These are phyloP conservation scores for Ochropleura plecta DNA, from an alignment of 2,888 invertebrate species.

Conservation along the genomic window DNA sequence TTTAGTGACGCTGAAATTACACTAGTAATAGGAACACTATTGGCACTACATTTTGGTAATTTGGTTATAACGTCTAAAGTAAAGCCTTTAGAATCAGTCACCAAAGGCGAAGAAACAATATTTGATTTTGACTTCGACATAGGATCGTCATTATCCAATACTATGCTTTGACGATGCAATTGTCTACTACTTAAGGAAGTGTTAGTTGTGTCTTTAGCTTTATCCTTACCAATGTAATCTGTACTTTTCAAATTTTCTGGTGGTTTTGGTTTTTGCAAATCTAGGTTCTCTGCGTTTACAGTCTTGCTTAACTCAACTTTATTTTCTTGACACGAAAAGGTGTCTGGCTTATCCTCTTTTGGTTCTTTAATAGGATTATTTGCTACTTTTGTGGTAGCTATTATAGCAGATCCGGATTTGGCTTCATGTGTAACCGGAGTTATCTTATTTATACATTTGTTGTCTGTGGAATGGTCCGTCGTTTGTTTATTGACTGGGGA, in stretches of 20 bases:
- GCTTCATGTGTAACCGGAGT: neutral
- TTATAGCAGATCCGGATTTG: neutral
- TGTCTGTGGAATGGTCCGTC: constrained; percentile 19
- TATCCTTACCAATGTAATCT: constrained; percentile 44
- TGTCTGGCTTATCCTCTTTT: constrained; percentile 12
- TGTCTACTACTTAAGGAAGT: constrained; percentile 67
- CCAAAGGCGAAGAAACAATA: constrained; percentile 23
- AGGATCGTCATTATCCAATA: constrained; percentile 62
- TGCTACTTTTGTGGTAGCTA: constrained; percentile 1
- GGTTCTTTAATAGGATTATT: constrained; percentile 26
- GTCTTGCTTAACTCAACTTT: constrained; percentile 41
- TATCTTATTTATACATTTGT: constrained; percentile 29
- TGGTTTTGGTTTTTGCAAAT: constrained; percentile 13
- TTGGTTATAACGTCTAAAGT: constrained; percentile 57
- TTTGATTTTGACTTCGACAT: constrained; percentile 45
- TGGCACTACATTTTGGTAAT: constrained; percentile 61
- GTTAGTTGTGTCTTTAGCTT: constrained; percentile 44
- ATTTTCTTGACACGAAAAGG: neutral
- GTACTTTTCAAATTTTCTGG: constrained; percentile 22
- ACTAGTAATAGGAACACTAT: constrained; percentile 51
- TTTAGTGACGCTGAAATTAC: constrained; percentile 13
- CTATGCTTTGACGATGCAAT: constrained; percentile 75
- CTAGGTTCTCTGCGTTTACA: constrained; percentile 25
- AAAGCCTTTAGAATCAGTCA: constrained; percentile 24
- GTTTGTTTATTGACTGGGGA: neutral